Evolutionary conservation across 2,888 invertebrate species (phyloP), one percentile per base, ranked within the genome.

Genomic region (Perithous albicinctus): DNA sequence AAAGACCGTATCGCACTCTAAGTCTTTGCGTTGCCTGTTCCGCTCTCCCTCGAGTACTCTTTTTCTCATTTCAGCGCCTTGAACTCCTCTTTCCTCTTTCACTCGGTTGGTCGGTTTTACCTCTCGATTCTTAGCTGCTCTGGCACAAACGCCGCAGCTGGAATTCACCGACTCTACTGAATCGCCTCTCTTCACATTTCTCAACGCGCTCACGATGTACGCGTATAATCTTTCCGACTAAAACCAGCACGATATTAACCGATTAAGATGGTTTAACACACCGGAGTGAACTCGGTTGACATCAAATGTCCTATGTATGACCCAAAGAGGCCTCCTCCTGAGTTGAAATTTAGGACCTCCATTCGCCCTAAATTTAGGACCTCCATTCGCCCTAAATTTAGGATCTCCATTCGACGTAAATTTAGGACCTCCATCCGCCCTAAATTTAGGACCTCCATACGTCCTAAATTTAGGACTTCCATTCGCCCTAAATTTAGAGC

Each of bases 261-360:
- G 77, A 77, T 63, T 63, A 77, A 77, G n/a, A 63, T 29, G 69
- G 41, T 51, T 63, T 15, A 70, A 77, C 41, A 63, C 61, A 54
- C 51, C 69, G 35, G 63, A 70, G 77, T 70, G 69, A 29, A 41
- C 29, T 51, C 15, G 51, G 63, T 18, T 2, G 2, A 8, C 59
- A 59, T 0, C 35, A 35, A n/a, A n/a, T n/a, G n/a, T n/a, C n/a
- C n/a, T n/a, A n/a, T n/a, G n/a, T n/a, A n/a, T n/a, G n/a, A n/a
- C n/a, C n/a, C n/a, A n/a, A n/a, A n/a, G n/a, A n/a, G n/a, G n/a
- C n/a, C n/a, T n/a, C n/a, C n/a, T n/a, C n/a, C n/a, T n/a, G n/a
- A n/a, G n/a, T n/a, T n/a, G n/a, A n/a, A n/a, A n/a, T n/a, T n/a
- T n/a, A n/a, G n/a, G n/a, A n/a, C n/a, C n/a, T n/a, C n/a, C n/a